Evolutionary conservation across 2,113 vertebrate genomes (phyloP), one percentile per base, ranked within the genome.

Genomic region (Podilymbus podiceps): DNA sequence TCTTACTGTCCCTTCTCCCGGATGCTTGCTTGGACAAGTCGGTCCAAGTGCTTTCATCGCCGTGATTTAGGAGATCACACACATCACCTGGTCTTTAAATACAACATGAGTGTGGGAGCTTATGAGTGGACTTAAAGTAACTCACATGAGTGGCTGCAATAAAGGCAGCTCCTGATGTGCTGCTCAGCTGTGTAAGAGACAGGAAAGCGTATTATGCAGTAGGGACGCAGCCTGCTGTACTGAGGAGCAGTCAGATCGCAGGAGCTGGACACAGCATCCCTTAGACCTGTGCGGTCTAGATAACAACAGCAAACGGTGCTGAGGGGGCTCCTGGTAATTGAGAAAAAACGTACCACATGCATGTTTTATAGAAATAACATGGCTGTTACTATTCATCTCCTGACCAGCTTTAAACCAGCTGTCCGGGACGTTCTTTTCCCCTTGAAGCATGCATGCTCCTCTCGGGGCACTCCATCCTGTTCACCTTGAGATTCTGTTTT

Each of bases 281-380:
- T 47, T 23, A 66, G 7, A 73, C 13, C 46, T 46, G 6, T n/a
- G 55, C 75, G 42, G 7, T 16, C 69, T 12, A 10, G 20, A n/a
- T 18, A 74, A 47, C 46, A 64, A 5, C 42, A 87, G 72, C 28
- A 52, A 93, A 71, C 0, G 0, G 33, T 30, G 46, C 46, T 8
- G 5, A 27, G 22, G 8, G 21, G 13, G 7, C 30, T 78, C 58
- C 60, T 33, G 47, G 8, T 28, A 64, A 47, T 0, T 9, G 15
- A 60, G 56, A 19, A 33, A 50, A 82, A 74, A 16, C 0, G 1
- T 16, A 31, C 16, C 0, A 0, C 21, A 11, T 13, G 18, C 53
- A 5, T 4, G 5, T 44, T 72, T 38, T 71, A 49, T 23, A 74
- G 38, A 59, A 79, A 72, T 64, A 35, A 42, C 15, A 2, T 3